Conservation (phyloP, 1,140 invertebrate species). For the Aphelenchoides fujianensis region DNA sequence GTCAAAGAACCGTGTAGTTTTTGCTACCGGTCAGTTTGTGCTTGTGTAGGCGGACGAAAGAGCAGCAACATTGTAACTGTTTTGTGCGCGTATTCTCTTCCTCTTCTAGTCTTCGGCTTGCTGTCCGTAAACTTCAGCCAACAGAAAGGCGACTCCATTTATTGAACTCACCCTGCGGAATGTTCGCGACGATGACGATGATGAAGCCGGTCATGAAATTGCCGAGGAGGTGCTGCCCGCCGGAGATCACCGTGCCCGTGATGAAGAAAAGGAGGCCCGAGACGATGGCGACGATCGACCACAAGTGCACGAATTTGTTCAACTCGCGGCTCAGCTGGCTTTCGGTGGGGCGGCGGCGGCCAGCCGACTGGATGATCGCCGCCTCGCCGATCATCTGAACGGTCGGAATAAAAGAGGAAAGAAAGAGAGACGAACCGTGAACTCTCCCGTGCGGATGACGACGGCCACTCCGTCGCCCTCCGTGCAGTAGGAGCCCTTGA, state of each 20-base stretch:
- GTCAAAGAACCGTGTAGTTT: too few species aligned
- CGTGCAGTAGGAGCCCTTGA: slow-evolving; percentile 59
- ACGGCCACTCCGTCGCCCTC: slow-evolving; percentile 60
- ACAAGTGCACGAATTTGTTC: slow-evolving; percentile 59
- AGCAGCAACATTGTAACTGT: too few species aligned
- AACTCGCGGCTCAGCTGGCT: slow-evolving; percentile 53
- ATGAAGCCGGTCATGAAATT: slow-evolving; percentile 61
- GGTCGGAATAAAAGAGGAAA: background rate
- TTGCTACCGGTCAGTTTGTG: too few species aligned
- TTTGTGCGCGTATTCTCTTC: too few species aligned
- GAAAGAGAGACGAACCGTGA: slow-evolving; percentile 36
- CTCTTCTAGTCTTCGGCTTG: too few species aligned
- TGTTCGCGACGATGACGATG: slow-evolving; percentile 61
- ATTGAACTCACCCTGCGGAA: slow-evolving; percentile 56
- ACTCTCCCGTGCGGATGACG: slow-evolving; percentile 58
- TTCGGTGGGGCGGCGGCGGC: slow-evolving; percentile 43
- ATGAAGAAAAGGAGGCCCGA: slow-evolving; percentile 58
- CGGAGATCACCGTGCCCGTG: slow-evolving; percentile 54
- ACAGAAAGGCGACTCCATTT: too few species aligned
- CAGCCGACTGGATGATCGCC: slow-evolving; percentile 49
- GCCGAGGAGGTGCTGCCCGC: slow-evolving; percentile 55
- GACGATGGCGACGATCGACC: slow-evolving; percentile 52
- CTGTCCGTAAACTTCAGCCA: too few species aligned
- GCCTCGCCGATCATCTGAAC: slow-evolving; percentile 56
- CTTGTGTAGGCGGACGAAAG: too few species aligned